phyloP scores from a whole-genome alignment of 2,888 invertebrate species.

The Tetramorium bicarinatum region DNA sequence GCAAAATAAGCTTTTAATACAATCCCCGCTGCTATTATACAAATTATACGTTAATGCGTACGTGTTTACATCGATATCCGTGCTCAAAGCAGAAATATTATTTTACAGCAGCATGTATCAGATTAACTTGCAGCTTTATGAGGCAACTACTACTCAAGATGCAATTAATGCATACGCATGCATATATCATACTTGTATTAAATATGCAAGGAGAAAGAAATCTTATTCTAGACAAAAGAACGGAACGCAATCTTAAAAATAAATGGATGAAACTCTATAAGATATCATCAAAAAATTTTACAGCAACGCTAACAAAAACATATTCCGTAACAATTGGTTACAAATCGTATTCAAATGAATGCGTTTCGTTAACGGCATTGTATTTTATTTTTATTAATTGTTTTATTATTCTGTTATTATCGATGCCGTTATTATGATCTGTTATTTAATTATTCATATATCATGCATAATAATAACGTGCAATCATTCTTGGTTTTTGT shows the following conservation, averaged over 20 bases:
- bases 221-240: too few species aligned
- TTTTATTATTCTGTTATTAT: conserved; percentile 10
- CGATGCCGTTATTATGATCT: background rate
- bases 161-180: background rate
- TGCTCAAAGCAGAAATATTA: conserved; percentile 20
- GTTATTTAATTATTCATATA: background rate
- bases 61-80: conserved; percentile 10
- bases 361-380: background rate
- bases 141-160: background rate
- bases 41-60: conserved; percentile 30
- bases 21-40: conserved; percentile 34
- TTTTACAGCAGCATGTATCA: background rate
- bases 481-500: background rate
- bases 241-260: background rate
- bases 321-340: background rate
- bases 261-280: background rate
- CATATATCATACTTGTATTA: background rate
- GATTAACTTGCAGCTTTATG: background rate
- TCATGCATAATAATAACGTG: background rate
- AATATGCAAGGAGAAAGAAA: background rate
- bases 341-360: background rate
- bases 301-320: background rate
- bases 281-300: background rate
- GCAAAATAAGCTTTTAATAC: conserved; percentile 37
- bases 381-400: background rate